Base-by-base conservation (phyloP, 2,888 invertebrate genomes). In the Julus scanicus region DNA sequence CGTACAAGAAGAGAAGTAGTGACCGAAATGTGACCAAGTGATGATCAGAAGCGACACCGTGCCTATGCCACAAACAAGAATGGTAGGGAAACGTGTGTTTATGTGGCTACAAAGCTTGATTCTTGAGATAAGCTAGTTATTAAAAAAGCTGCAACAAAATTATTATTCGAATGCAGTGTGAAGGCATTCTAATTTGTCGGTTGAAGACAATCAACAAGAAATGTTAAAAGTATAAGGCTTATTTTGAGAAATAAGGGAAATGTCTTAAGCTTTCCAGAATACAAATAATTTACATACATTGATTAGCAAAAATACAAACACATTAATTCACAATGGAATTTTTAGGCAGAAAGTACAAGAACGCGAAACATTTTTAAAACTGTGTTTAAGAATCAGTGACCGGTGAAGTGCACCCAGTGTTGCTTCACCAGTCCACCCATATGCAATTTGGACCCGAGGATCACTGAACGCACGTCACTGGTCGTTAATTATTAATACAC, bases 61-160 rank as follows among this genome's bases (percentile, higher is more conserved):
- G 84, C 84, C 84, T 84, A 84, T 44, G 84, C 84, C 84, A 84
- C 84, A 84, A 84, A 84, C 37, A 84, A 84, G 44, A 17, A 84
- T 39, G n/a, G 20, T 63, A 20, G 20, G 63, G 20, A 63, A 20
- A 63, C 63, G 20, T 63, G 63, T 63, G 63, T 63, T 63, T 0
- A 63, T 20, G 15, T 63, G 63, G 63, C 63, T 63, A 63, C 63
- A 63, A 20, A 20, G 63, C 20, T 63, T 20, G 63, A 63, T 13
- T 63, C n/a, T 20, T 9, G 63, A 63, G 63, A 11, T 63, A 63
- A 63, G 63, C n/a, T 63, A 13, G n/a, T 1, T 15, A 15, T 20
- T 20, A 63, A 49, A 53, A 53, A 63, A 63, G 63, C 63, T 4
- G 63, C 63, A 63, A 20, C 63, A 63, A 63, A 4, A 63, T 63